A percentile compares a stretch with the other conserved stretches of the same genome.
These are phyloP conservation scores for Cygnus atratus DNA, from an alignment of 2,113 vertebrate species.

Conservation along the genomic window DNA sequence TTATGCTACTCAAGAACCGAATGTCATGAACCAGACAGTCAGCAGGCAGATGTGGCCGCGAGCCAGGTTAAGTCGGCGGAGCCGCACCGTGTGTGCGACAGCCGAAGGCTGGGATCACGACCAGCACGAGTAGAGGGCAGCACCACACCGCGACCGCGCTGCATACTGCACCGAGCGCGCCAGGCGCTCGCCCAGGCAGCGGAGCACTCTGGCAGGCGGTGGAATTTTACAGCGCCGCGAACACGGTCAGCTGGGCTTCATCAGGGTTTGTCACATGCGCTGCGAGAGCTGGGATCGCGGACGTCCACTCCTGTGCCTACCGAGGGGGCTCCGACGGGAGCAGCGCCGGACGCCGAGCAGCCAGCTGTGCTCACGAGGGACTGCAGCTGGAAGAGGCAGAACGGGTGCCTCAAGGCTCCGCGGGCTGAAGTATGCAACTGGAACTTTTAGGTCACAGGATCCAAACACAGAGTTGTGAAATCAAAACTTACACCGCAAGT, in stretches of 20 bases:
- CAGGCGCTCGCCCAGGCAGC: neutral
- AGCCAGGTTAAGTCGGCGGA: neutral
- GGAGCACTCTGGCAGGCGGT: neutral
- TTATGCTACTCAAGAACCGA: fast-evolving
- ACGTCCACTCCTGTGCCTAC: neutral
- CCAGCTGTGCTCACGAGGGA: fast-evolving
- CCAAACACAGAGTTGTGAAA: neutral
- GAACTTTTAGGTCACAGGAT: neutral
- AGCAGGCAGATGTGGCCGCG: neutral
- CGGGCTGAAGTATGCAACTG: neutral
- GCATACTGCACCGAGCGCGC: neutral
- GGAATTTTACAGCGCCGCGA: neutral
- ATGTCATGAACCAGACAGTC: neutral
- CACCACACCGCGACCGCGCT: neutral
- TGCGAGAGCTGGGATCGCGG: fast-evolving
- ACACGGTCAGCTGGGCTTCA: neutral
- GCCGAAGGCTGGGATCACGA: fast-evolving
- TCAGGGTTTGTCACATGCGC: fast-evolving
- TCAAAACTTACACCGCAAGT: neutral
- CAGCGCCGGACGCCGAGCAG: neutral
- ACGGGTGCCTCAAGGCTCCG: neutral
- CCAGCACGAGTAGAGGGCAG: fast-evolving
- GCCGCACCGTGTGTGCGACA: fast-evolving
- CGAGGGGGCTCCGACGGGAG: neutral
- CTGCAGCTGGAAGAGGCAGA: neutral